Percentiles rank a stretch among this genome's conserved stretches.
phyloP scores from a whole-genome alignment of 2,113 vertebrate genomes.

The Anguilla japonica region DNA sequence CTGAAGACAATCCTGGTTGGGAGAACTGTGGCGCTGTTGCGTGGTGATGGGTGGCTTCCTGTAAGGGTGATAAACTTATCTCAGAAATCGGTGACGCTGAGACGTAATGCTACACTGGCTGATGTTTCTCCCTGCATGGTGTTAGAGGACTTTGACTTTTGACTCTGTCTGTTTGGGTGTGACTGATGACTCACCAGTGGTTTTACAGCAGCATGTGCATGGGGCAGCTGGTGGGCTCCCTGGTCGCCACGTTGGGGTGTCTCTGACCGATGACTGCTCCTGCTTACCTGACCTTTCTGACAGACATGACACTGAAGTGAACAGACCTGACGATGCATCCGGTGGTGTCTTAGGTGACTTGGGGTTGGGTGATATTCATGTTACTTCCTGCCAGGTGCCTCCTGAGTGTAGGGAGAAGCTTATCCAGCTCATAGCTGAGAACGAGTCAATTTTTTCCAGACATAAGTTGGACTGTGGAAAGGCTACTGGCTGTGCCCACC shows the following conservation, averaged over 20 bases:
- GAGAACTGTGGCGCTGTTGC: slow-evolving; percentile 13
- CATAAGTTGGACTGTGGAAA: slow-evolving; percentile 33
- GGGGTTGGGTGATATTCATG: slow-evolving; percentile 22
- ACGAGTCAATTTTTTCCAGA: slow-evolving; percentile 35
- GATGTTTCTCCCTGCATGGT: slow-evolving; percentile 40
- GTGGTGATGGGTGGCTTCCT: slow-evolving; percentile 30
- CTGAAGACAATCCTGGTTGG: slow-evolving; percentile 27
- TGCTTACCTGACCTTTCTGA: too few relatives aligned
- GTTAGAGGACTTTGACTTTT: slow-evolving; percentile 31
- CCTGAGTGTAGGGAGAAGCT: slow-evolving; percentile 9
- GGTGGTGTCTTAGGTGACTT: background rate
- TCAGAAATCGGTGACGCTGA: slow-evolving; percentile 24
- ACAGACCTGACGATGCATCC: too few relatives aligned
- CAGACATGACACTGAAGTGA: too few relatives aligned
- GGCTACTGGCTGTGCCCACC: background rate
- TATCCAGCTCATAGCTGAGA: slow-evolving; percentile 21
- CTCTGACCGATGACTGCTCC: slow-evolving; percentile 20
- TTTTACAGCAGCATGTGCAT: background rate
- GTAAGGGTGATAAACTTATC: slow-evolving; percentile 36
- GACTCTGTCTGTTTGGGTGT: background rate
- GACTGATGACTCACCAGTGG: background rate
- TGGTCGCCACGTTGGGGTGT: background rate
- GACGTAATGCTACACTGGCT: slow-evolving; percentile 32
- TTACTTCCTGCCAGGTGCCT: slow-evolving; percentile 18
- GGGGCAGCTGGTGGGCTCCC: background rate